phyloP scores from a whole-genome alignment of 2,113 vertebrate genomes.

The Myxocyprinus asiaticus region DNA sequence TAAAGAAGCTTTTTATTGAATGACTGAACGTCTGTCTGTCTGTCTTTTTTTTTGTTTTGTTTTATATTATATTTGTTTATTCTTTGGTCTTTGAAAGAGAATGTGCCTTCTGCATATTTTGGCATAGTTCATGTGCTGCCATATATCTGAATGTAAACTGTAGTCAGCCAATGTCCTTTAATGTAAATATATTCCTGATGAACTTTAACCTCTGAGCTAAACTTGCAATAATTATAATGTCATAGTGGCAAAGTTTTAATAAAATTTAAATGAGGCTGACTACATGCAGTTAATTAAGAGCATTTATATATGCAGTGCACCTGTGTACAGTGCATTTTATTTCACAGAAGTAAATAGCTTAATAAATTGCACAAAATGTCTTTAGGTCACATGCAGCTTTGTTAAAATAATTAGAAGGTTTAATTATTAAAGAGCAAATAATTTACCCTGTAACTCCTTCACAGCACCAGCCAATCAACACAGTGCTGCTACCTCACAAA shows the following conservation, averaged over 20 bases:
- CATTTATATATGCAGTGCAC: too few species aligned
- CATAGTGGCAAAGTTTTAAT: background rate
- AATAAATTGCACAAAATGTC: background rate
- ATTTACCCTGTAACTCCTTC: too few species aligned
- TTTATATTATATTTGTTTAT: too few species aligned
- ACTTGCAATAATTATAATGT: conserved; percentile 11
- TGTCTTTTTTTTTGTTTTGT: background rate
- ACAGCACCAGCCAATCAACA: too few species aligned
- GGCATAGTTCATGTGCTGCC: conserved; percentile 22
- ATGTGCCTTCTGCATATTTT: conserved; percentile 48
- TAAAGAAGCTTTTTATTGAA: background rate
- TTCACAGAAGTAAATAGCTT: background rate
- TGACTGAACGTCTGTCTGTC: background rate
- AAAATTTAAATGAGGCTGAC: background rate
- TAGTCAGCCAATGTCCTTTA: background rate
- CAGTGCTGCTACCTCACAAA: too few species aligned
- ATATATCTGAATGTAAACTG: conserved; percentile 31
- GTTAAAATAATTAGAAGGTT: too few species aligned
- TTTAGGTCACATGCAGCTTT: background rate
- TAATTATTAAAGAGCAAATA: background rate
- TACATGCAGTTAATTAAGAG: too few species aligned
- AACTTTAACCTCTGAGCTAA: conserved; percentile 18
- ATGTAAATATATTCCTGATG: conserved; percentile 12
- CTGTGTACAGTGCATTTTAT: background rate
- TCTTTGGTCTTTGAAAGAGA: conserved; percentile 22